A percentile compares a stretch with the other conserved stretches of the same genome.
Evolutionary conservation across 2,797 vertebrate species (phyloP).

Genomic region (Eutrigla gurnardus): DNA sequence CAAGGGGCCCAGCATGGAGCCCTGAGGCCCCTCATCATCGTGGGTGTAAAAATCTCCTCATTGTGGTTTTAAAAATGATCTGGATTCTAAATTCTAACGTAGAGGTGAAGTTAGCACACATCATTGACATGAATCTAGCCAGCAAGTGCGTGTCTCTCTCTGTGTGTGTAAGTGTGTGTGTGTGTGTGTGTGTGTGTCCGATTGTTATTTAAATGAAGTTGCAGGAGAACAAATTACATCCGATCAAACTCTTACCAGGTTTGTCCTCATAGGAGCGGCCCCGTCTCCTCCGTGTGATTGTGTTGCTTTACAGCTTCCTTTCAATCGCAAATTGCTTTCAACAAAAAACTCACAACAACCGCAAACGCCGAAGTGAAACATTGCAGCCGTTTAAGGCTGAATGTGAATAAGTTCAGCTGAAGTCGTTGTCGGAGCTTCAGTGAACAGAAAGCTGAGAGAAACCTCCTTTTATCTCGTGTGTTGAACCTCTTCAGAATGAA

Average conservation of each 20-base stretch:
- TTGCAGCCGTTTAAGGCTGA: not conserved
- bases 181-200: no score
- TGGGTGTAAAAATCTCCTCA: no score
- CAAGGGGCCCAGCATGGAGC: no score
- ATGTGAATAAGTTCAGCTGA: slow-evolving; percentile 15
- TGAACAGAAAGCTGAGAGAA: not conserved
- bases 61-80: no score
- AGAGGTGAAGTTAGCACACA: no score
- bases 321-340: slow-evolving; percentile 24
- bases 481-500: not conserved
- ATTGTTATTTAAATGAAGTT: not conserved
- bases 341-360: not conserved
- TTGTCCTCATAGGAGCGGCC: not conserved
- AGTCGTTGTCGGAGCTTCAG: slow-evolving; percentile 6
- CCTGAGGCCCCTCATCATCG: no score
- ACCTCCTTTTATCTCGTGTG: not conserved
- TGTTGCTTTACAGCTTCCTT: slow-evolving; percentile 27
- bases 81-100: no score
- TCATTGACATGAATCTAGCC: slow-evolving; percentile 26
- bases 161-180: no score
- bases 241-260: slow-evolving; percentile 4
- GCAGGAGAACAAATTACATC: slow-evolving; percentile 6
- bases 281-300: not conserved
- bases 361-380: slow-evolving; percentile 7
- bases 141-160: not conserved